Percentiles rank a stretch among this genome's conserved stretches.
These are phyloP conservation scores for Anthrax anthrax DNA, from an alignment of 2,888 invertebrate genomes.

Conservation along the genomic window DNA sequence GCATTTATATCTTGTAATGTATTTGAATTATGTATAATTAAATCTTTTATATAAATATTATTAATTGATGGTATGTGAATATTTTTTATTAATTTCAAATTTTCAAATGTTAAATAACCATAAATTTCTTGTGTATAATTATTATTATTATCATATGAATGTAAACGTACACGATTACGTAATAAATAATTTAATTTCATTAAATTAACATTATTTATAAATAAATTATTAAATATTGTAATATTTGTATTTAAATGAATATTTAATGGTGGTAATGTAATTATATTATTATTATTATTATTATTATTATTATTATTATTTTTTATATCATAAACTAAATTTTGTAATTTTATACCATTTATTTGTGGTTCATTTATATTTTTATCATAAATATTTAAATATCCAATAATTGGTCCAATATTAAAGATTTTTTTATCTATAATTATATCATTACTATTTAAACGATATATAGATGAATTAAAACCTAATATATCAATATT, in stretches of 20 bases:
- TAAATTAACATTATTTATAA: conserved; percentile 19
- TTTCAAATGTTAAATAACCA: conserved; percentile 22
- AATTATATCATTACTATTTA: not conserved
- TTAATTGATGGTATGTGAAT: conserved; percentile 22
- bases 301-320: not conserved
- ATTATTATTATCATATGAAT: no score
- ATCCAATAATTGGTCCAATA: not conserved
- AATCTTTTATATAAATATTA: conserved; percentile 18
- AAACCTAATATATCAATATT: conserved; percentile 20
- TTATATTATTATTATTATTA: not conserved
- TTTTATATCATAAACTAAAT: not conserved
- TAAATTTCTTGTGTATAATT: conserved; percentile 22
- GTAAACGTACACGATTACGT: conserved; percentile 20
- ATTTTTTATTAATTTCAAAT: conserved; percentile 18
- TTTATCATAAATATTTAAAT: not conserved
- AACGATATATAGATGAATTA: conserved; percentile 25
- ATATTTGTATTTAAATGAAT: conserved; percentile 4
- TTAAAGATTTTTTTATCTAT: not conserved
- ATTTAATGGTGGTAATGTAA: not conserved
- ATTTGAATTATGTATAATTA: conserved; percentile 18
- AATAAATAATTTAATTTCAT: conserved; percentile 23
- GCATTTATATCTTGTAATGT: conserved; percentile 21
- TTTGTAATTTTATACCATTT: not conserved
- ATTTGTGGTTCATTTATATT: no score
- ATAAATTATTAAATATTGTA: conserved; percentile 14